These are phyloP conservation scores for Mico argentatus DNA, from an alignment of 2,797 vertebrate genomes.

Conservation along the genomic window DNA sequence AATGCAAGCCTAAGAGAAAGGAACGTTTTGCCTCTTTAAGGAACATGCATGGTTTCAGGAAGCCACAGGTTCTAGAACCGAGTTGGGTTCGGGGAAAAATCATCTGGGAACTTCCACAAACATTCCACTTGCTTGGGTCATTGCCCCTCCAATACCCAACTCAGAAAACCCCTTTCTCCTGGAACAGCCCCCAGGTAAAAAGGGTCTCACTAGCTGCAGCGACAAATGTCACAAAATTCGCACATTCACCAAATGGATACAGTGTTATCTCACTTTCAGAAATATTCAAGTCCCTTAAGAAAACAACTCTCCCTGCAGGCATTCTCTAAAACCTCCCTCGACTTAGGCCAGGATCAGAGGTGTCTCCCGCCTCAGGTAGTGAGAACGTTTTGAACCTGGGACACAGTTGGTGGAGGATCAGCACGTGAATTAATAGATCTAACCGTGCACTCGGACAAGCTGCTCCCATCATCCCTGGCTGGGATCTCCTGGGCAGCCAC, in stretches of 20 bases:
- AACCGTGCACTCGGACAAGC: too few species aligned
- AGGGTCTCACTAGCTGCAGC: neutral
- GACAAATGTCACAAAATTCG: neutral
- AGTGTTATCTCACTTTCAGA: neutral
- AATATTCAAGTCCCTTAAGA: neutral
- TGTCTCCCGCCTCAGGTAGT: neutral
- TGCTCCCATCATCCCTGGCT: accelerated
- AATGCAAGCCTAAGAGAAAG: neutral
- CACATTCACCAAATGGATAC: neutral
- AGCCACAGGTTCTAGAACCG: neutral
- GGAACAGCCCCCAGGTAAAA: neutral
- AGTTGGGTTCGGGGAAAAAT: neutral
- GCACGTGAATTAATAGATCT: neutral
- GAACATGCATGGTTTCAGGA: neutral
- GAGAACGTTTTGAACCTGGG: neutral
- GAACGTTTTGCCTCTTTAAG: neutral
- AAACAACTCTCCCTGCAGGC: neutral
- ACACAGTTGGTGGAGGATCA: neutral
- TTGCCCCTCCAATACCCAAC: neutral
- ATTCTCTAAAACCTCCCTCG: neutral
- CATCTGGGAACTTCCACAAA: neutral
- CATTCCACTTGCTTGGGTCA: neutral
- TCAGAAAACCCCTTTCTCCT: neutral
- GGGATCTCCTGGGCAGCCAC: neutral
- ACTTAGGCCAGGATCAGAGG: neutral